Percentiles rank a stretch among this genome's conserved stretches.
Evolutionary conservation across 2,797 vertebrate species (phyloP).

Genomic region (Bryconaethiops microstoma): DNA sequence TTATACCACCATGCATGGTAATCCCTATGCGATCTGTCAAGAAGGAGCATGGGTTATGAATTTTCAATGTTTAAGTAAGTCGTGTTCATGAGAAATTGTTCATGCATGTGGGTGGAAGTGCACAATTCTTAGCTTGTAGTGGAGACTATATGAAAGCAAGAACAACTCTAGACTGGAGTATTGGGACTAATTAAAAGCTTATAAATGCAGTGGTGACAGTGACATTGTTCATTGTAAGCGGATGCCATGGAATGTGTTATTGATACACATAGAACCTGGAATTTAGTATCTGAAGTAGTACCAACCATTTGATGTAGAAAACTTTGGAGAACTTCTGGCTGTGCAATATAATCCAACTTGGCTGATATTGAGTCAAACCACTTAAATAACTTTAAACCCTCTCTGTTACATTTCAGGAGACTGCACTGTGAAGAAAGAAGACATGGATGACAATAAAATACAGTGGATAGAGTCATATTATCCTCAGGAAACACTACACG

Average conservation of each 20-base stretch:
- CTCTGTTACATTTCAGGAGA: slow-evolving; percentile 56
- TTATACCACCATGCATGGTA: slow-evolving; percentile 25
- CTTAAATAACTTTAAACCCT: too few relatives aligned
- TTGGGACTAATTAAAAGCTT: not conserved
- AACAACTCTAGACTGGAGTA: not conserved
- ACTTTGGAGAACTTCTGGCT: too few relatives aligned
- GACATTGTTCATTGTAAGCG: too few relatives aligned
- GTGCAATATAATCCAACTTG: too few relatives aligned
- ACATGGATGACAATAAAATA: slow-evolving; percentile 46
- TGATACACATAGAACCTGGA: too few relatives aligned
- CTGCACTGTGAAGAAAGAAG: slow-evolving; percentile 50
- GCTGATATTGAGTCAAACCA: too few relatives aligned
- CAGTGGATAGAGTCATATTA: rapidly evolving
- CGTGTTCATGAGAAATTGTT: not conserved
- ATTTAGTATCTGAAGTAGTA: too few relatives aligned
- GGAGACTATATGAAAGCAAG: not conserved
- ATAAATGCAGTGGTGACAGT: not conserved
- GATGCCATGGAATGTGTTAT: too few relatives aligned
- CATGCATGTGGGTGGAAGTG: not conserved
- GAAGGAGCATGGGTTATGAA: slow-evolving; percentile 56
- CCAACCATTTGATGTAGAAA: too few relatives aligned
- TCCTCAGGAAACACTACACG: rapidly evolving
- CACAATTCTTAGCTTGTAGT: not conserved
- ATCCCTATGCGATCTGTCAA: slow-evolving; percentile 17
- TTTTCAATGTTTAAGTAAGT: slow-evolving; percentile 63